phyloP scores from a whole-genome alignment of 1,140 invertebrate species.

The Drosophila chauvacae region DNA sequence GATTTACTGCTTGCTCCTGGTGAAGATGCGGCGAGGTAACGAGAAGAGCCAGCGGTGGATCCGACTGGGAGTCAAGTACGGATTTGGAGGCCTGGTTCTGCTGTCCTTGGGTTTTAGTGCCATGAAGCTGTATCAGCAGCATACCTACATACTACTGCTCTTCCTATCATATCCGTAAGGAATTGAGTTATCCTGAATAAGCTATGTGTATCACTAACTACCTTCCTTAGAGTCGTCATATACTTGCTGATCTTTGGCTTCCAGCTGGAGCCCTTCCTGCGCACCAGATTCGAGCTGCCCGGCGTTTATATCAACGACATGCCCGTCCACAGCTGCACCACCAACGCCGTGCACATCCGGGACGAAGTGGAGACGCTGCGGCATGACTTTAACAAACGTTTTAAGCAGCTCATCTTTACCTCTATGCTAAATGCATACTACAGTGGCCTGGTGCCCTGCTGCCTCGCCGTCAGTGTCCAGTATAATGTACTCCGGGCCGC shows the following conservation, averaged over 20 bases:
- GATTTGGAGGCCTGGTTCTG: constrained; percentile 59
- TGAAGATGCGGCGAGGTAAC: constrained; percentile 28
- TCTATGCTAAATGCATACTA: constrained; percentile 96
- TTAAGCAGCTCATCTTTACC: constrained; percentile 96
- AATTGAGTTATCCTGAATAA: not conserved
- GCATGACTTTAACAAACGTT: constrained; percentile 93
- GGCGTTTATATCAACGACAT: constrained; percentile 80
- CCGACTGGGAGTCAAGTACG: constrained; percentile 57
- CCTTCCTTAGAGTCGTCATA: constrained; percentile 86
- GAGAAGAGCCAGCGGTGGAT: constrained; percentile 43
- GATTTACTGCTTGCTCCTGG: constrained; percentile 86
- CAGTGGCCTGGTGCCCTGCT: constrained; percentile 95
- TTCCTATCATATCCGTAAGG: constrained; percentile 94
- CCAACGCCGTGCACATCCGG: constrained; percentile 89
- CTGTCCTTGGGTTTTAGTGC: constrained; percentile 87
- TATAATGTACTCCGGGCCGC: constrained; percentile 94
- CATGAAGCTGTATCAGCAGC: constrained; percentile 56
- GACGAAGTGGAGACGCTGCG: constrained; percentile 94
- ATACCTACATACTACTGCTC: constrained; percentile 69
- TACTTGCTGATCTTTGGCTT: constrained; percentile 94
- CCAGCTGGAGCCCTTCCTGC: constrained; percentile 89
- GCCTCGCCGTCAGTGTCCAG: constrained; percentile 93
- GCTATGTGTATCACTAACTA: not conserved
- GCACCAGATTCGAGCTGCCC: constrained; percentile 85
- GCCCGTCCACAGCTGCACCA: constrained; percentile 89